Evolutionary conservation across 1,140 invertebrate genomes (phyloP).

Genomic region (Euborellia annulipes): DNA sequence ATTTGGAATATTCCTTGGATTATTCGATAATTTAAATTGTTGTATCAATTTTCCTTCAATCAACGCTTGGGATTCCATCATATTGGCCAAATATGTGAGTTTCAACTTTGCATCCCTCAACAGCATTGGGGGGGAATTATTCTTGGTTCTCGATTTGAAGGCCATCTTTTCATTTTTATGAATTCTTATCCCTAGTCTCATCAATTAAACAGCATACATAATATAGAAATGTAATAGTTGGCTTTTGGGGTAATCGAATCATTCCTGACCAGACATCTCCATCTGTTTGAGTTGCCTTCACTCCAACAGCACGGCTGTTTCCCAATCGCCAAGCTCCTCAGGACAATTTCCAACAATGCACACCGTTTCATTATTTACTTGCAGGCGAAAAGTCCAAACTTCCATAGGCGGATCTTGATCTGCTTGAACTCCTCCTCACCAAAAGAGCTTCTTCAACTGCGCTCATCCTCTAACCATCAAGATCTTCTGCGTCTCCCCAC

Average conservation of each 20-base stretch:
- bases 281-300: slow-evolving; percentile 6
- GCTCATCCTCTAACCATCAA: slow-evolving; percentile 4
- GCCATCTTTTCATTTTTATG: slow-evolving; percentile 47
- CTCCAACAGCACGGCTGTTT: slow-evolving; percentile 18
- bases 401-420: not conserved
- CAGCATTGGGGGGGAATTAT: slow-evolving; percentile 30
- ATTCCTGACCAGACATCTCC: slow-evolving; percentile 22
- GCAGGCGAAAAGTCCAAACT: slow-evolving; percentile 26
- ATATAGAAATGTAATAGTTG: slow-evolving; percentile 59
- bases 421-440: not conserved
- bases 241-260: slow-evolving; percentile 38
- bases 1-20: slow-evolving; percentile 70
- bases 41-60: slow-evolving; percentile 72
- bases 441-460: not conserved
- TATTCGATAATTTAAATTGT: slow-evolving; percentile 77
- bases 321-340: slow-evolving; percentile 35
- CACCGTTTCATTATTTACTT: slow-evolving; percentile 27
- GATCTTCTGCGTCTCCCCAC: slow-evolving; percentile 13
- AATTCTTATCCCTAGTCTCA: slow-evolving; percentile 28
- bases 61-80: slow-evolving; percentile 43
- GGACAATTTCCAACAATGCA: slow-evolving; percentile 34
- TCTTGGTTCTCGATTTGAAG: slow-evolving; percentile 59
- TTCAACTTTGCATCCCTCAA: slow-evolving; percentile 22
- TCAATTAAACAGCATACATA: slow-evolving; percentile 45
- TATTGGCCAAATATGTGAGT: slow-evolving; percentile 46